These are phyloP conservation scores for Speoplatyrhinus poulsoni DNA, from an alignment of 2,113 vertebrate genomes.

Conservation along the genomic window DNA sequence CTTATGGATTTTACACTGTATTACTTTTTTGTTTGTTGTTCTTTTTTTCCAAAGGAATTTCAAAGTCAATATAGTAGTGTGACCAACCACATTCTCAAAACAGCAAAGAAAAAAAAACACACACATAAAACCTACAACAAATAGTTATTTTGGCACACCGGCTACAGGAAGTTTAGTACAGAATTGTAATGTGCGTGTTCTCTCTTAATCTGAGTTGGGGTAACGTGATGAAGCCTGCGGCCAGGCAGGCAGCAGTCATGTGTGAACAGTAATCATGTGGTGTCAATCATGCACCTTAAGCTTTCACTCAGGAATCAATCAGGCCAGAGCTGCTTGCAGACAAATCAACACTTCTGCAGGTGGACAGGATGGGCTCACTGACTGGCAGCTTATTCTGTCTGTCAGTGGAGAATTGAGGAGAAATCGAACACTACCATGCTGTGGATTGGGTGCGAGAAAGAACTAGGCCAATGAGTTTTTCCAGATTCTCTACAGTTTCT, in stretches of 20 bases:
- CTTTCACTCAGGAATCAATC: constrained; percentile 65
- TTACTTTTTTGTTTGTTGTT: constrained; percentile 31
- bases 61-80: constrained; percentile 18
- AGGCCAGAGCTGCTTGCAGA: constrained; percentile 56
- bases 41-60: neutral
- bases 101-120: neutral
- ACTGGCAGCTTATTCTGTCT: constrained; percentile 64
- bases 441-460: constrained; percentile 19
- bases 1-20: constrained; percentile 58
- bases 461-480: neutral
- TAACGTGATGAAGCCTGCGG: constrained; percentile 42
- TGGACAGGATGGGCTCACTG: constrained; percentile 45
- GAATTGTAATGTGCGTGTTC: constrained; percentile 9
- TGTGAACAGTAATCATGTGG: constrained; percentile 62
- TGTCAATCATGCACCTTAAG: constrained; percentile 65
- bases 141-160: neutral
- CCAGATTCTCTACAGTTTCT: neutral
- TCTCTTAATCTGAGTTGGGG: constrained; percentile 20
- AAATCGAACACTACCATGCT: constrained; percentile 38
- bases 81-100: neutral
- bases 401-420: constrained; percentile 49
- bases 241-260: constrained; percentile 46
- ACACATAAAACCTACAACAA: neutral
- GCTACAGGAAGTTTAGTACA: neutral
- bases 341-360: constrained; percentile 63